phyloP scores from a whole-genome alignment of 2,113 vertebrate species.

The Apodemus sylvaticus region DNA sequence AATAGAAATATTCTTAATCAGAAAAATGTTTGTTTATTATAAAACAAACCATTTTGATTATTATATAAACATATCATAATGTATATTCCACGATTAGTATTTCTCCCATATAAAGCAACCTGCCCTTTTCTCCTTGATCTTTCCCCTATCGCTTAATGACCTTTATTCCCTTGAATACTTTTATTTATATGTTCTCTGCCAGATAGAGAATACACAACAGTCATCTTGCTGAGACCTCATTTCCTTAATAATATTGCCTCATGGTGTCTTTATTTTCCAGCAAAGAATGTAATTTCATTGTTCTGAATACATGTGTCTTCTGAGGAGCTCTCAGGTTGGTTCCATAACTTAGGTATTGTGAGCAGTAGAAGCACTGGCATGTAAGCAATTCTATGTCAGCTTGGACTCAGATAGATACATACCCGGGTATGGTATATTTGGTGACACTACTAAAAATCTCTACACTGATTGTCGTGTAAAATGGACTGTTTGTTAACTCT shows the following conservation, averaged over 20 bases:
- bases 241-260: neutral
- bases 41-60: neutral
- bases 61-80: neutral
- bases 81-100: neutral
- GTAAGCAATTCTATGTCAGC: too few relatives aligned
- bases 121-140: neutral
- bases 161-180: neutral
- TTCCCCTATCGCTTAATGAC: neutral
- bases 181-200: neutral
- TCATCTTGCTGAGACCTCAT: neutral
- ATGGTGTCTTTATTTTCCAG: neutral
- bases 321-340: too few relatives aligned
- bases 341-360: neutral
- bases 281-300: neutral
- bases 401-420: neutral
- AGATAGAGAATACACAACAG: neutral
- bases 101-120: neutral
- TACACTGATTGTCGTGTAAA: neutral
- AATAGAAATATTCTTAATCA: too few relatives aligned
- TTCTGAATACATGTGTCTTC: neutral
- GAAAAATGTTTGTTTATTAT: neutral
- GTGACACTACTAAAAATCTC: neutral
- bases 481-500: neutral
- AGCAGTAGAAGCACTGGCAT: neutral
- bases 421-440: neutral